Evolutionary conservation across 2,888 invertebrate genomes (phyloP).

Genomic region (Ophioninae sp.): DNA sequence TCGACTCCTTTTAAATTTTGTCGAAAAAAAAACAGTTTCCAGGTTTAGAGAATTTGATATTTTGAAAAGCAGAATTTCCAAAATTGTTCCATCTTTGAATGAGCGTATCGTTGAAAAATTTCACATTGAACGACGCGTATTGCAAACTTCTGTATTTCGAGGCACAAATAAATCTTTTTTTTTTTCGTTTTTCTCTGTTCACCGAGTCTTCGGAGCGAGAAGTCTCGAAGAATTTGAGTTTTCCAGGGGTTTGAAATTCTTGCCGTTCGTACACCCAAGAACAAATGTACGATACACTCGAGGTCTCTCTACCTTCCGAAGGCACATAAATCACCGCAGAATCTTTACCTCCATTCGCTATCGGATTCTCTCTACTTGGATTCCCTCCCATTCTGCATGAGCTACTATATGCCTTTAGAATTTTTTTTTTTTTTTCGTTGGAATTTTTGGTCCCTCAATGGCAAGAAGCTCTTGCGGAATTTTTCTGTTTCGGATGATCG

Average conservation of each 20-base stretch:
- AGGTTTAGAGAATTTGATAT: too few species aligned
- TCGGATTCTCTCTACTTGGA: constrained; percentile 49
- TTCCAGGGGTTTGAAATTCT: constrained; percentile 49
- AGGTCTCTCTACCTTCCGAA: constrained; percentile 15
- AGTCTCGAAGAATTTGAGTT: constrained; percentile 34
- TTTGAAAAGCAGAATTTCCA: too few species aligned
- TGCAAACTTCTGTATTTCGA: not conserved
- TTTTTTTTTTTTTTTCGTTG: constrained; percentile 3
- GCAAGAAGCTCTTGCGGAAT: not conserved
- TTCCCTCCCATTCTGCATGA: constrained; percentile 27
- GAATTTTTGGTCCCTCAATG: too few species aligned
- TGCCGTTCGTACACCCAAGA: constrained; percentile 32
- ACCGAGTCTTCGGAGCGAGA: constrained; percentile 10
- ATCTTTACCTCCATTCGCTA: constrained; percentile 30
- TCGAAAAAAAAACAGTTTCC: too few species aligned
- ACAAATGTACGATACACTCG: not conserved
- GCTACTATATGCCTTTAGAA: constrained; percentile 26
- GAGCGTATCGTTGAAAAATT: not conserved
- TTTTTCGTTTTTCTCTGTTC: not conserved
- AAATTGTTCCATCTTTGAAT: too few species aligned
- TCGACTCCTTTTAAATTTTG: too few species aligned
- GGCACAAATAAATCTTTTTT: constrained; percentile 11
- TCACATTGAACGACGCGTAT: not conserved
- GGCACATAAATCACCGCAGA: constrained; percentile 47
- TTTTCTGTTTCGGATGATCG: constrained; percentile 46